Conservation (phyloP, 2,797 vertebrate species). For the Galaxias olidus region DNA sequence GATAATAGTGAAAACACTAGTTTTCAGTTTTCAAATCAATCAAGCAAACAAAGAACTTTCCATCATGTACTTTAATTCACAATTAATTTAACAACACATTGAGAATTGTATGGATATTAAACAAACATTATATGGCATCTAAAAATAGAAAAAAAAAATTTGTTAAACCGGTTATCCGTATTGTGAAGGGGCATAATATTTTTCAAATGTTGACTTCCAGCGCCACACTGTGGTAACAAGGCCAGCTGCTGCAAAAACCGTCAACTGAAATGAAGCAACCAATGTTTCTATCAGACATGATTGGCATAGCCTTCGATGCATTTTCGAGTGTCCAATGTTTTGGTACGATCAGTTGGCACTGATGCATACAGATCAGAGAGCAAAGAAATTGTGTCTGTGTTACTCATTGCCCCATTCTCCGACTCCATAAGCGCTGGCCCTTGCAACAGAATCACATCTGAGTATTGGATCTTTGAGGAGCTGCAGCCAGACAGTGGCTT, state of each 20-base stretch:
- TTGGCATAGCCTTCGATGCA: constrained; percentile 67
- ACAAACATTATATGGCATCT: too few relatives aligned
- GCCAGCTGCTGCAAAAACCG: neutral
- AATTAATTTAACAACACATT: too few relatives aligned
- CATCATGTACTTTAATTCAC: too few relatives aligned
- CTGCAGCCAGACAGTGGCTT: constrained; percentile 44
- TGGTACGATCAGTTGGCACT: constrained; percentile 68
- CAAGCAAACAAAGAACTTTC: too few relatives aligned
- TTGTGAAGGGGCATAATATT: neutral
- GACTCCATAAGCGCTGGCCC: constrained; percentile 22
- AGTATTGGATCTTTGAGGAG: constrained; percentile 63
- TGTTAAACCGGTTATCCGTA: too few relatives aligned
- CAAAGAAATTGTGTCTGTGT: constrained; percentile 41
- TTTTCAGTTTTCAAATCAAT: neutral
- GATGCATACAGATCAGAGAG: constrained; percentile 74
- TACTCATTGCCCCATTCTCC: constrained; percentile 33
- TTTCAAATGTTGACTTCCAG: constrained; percentile 22
- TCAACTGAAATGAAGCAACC: neutral
- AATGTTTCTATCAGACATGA: constrained; percentile 51
- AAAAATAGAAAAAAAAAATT: too few relatives aligned
- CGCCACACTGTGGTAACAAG: constrained; percentile 42
- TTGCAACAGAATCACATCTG: constrained; percentile 45
- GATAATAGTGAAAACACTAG: too few relatives aligned
- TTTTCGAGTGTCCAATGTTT: constrained; percentile 42
- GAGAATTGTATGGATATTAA: too few relatives aligned